Evolutionary conservation across 2,888 invertebrate genomes (phyloP), one percentile per base, ranked within the genome.

Genomic region (Oxystoma pomonae): DNA sequence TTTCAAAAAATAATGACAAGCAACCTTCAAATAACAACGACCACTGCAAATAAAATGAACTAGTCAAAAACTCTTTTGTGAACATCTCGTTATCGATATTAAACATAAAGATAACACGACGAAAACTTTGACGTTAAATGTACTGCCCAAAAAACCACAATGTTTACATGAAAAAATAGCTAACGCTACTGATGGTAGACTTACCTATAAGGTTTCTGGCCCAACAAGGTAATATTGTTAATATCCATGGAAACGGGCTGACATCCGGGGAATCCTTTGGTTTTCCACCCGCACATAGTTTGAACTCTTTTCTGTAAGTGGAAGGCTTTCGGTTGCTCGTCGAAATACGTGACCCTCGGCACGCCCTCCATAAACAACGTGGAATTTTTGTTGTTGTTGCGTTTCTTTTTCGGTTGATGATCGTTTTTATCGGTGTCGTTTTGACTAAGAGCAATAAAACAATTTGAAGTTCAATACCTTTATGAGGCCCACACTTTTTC

Each of bases 181-280:
- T n/a, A n/a, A n/a, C n/a, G n/a, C n/a, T n/a, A n/a, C n/a, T n/a
- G n/a, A 60, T 58, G 7, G 22, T 52, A 58, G 35, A 19, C 20
- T 60, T 65, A 71, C 71, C 70, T 65, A 76, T 99, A 99, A 0
- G 93, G 92, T 75, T 92, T 92, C 69, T 89, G 81, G 22, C 86
- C 83, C 1, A 99, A 80, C 12, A 90, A 83, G 59, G 80, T 78
- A 57, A 99, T 82, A 79, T 99, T 99, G 0, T 84, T 76, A 1
- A 83, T 81, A 75, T 94, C 92, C 96, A 99, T 96, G 0, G 98
- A 98, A 0, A 99, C 96, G 0, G 99, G 99, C 76, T 99, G 99
- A 1, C 91, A 89, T 0, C 99, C 99, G 0, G 98, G 98, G 81
- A 99, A 99, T 0, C 94, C 96, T 16, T 84, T 84, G 2, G 80